Evolutionary conservation across 2,888 invertebrate species (phyloP).

Genomic region (Caenorhabditis sinica): DNA sequence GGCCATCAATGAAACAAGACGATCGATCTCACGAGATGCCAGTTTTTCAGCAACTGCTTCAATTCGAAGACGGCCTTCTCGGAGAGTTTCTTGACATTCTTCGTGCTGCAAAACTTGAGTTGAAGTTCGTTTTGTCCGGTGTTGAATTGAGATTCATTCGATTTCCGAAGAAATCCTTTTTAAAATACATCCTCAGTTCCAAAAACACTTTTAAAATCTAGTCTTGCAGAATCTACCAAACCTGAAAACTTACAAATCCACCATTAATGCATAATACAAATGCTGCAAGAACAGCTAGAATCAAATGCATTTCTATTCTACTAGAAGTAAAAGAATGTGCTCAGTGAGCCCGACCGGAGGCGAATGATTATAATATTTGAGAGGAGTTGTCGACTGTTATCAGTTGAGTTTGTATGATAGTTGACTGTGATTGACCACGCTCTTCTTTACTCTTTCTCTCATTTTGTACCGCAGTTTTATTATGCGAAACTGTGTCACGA

Average conservation of each 20-base stretch:
- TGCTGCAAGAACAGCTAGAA: background rate
- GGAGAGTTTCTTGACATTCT: conserved; percentile 54
- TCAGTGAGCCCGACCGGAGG: conserved; percentile 48
- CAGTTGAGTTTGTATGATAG: conserved; percentile 31
- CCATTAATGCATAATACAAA: background rate
- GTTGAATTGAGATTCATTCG: too few relatives aligned
- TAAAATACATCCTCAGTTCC: too few relatives aligned
- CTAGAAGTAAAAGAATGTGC: conserved; percentile 23
- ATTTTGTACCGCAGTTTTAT: conserved; percentile 36
- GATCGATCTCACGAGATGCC: conserved; percentile 46
- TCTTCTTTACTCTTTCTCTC: conserved; percentile 30
- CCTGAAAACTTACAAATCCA: conserved; percentile 39
- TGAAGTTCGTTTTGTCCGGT: too few relatives aligned
- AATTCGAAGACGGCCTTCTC: conserved; percentile 30
- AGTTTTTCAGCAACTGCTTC: conserved; percentile 43
- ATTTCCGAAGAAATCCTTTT: too few relatives aligned
- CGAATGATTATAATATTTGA: conserved; percentile 40
- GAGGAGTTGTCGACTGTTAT: conserved; percentile 28
- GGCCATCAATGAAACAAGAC: conserved; percentile 26
- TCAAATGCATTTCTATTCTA: conserved; percentile 5
- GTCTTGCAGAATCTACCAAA: background rate
- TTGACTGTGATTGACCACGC: conserved; percentile 9
- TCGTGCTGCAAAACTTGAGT: too few relatives aligned
- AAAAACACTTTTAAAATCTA: background rate
- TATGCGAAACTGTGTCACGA: conserved; percentile 24